phyloP scores from a whole-genome alignment of 2,888 invertebrate genomes.

The Resseliella maxima region DNA sequence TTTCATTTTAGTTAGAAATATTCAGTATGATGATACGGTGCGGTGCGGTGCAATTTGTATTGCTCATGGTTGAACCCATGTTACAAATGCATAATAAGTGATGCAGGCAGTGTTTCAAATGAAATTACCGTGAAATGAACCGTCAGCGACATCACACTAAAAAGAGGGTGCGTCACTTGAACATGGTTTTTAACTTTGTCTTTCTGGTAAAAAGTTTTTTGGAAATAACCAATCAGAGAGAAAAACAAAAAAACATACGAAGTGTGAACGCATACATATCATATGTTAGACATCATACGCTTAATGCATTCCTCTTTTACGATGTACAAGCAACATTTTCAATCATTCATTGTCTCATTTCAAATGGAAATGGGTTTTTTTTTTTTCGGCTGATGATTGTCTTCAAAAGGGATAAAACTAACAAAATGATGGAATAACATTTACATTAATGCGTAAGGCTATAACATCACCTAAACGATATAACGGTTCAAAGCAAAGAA shows the following conservation, averaged over 20 bases:
- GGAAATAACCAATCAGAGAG: neutral
- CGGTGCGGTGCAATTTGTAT: neutral
- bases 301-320: neutral
- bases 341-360: slow-evolving; percentile 49
- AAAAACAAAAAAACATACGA: neutral
- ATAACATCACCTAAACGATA: too few relatives aligned
- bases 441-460: neutral
- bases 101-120: slow-evolving; percentile 52
- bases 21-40: too few relatives aligned
- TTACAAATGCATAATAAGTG: slow-evolving; percentile 37
- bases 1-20: too few relatives aligned
- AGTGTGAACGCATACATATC: slow-evolving; percentile 43
- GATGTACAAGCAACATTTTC: neutral
- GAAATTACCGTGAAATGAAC: slow-evolving; percentile 42
- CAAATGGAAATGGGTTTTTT: slow-evolving; percentile 6
- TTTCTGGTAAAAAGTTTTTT: neutral
- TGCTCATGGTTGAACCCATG: neutral
- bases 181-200: slow-evolving; percentile 38
- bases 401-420: neutral
- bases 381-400: slow-evolving; percentile 8
- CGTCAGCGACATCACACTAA: slow-evolving; percentile 37
- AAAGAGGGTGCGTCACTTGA: slow-evolving; percentile 53
- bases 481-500: too few relatives aligned
- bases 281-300: neutral
- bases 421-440: neutral